A percentile compares a stretch with the other conserved stretches of the same genome.
phyloP scores from a whole-genome alignment of 2,888 invertebrate genomes.

The Acrocera orbiculus region DNA sequence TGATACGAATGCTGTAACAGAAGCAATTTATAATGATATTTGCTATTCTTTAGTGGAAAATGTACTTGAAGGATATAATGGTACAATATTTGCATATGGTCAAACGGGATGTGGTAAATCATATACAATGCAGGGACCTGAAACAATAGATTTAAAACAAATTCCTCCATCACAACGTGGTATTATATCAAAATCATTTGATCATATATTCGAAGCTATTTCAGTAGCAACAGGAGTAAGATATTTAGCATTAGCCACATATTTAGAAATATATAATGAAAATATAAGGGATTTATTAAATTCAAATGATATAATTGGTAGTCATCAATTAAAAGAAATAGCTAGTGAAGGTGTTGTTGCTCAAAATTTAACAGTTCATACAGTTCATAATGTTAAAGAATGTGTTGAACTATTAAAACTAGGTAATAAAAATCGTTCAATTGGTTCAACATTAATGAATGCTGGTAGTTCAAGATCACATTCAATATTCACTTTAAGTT shows the following conservation, averaged over 20 bases:
- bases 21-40: constrained; percentile 73
- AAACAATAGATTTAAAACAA: neutral
- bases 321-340: constrained; percentile 34
- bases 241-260: constrained; percentile 38
- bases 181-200: constrained; percentile 63
- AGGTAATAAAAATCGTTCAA: constrained; percentile 64
- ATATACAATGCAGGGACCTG: constrained; percentile 67
- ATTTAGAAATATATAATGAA: constrained; percentile 90
- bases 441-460: constrained; percentile 79
- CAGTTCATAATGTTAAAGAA: constrained; percentile 60
- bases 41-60: constrained; percentile 69
- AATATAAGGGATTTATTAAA: constrained; percentile 77
- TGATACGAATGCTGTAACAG: constrained; percentile 57
- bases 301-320: constrained; percentile 34
- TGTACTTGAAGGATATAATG: constrained; percentile 80
- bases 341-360: constrained; percentile 36
- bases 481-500: constrained; percentile 68
- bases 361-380: constrained; percentile 46
- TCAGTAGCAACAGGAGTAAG: constrained; percentile 51
- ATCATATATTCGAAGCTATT: constrained; percentile 76
- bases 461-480: constrained; percentile 72
- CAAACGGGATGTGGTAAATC: constrained; percentile 88
- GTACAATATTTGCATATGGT: constrained; percentile 84
- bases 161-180: constrained; percentile 26
- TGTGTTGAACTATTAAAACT: constrained; percentile 55